Conservation (phyloP, 1,140 invertebrate genomes). For the Thereuonema tuberculata region DNA sequence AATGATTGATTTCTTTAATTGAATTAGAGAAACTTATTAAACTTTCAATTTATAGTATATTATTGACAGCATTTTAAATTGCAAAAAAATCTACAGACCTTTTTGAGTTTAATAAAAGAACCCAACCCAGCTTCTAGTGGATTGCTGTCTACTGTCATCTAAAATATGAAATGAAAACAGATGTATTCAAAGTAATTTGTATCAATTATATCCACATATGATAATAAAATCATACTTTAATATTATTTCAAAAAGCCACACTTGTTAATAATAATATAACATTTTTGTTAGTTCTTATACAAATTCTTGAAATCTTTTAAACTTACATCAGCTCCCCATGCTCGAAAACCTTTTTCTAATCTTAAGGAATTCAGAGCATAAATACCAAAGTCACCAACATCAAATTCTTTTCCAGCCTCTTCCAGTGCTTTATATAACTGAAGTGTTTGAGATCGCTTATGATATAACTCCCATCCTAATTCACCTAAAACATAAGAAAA, state of each 20-base stretch:
- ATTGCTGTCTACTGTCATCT: constrained; percentile 32
- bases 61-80: too few relatives aligned
- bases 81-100: constrained; percentile 16
- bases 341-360: constrained; percentile 32
- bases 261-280: too few relatives aligned
- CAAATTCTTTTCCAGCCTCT: constrained; percentile 22
- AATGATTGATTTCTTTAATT: neutral
- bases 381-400: constrained; percentile 29
- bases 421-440: constrained; percentile 25
- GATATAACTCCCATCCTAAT: constrained; percentile 33
- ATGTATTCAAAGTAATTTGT: too few relatives aligned
- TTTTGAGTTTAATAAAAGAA: constrained; percentile 27
- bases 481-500: constrained; percentile 21
- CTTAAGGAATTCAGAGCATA: constrained; percentile 29
- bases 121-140: constrained; percentile 30
- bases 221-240: too few relatives aligned
- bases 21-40: too few relatives aligned
- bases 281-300: neutral
- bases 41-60: too few relatives aligned
- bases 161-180: constrained; percentile 13
- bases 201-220: neutral
- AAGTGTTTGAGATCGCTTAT: constrained; percentile 16
- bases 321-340: constrained; percentile 29
- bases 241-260: too few relatives aligned
- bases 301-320: too few relatives aligned